Evolutionary conservation across 2,888 invertebrate genomes (phyloP).

Genomic region (Mallateleia sp.): DNA sequence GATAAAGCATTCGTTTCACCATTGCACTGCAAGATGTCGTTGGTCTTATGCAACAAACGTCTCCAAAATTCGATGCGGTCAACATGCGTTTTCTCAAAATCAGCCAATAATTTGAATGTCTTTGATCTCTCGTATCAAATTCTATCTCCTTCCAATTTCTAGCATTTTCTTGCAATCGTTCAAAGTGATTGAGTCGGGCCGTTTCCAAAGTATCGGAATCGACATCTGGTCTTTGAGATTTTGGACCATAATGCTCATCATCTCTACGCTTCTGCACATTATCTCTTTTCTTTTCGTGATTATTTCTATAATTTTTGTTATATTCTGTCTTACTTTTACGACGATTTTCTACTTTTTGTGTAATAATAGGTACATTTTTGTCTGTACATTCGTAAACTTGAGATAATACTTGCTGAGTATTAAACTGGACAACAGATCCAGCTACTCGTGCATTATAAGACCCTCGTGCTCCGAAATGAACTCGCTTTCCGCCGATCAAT

Average conservation of each 20-base stretch:
- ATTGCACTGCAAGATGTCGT: slow-evolving; percentile 49
- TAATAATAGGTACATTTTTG: slow-evolving; percentile 25
- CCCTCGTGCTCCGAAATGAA: slow-evolving; percentile 37
- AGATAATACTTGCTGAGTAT: slow-evolving; percentile 47
- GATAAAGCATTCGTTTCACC: slow-evolving; percentile 65
- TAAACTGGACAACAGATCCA: slow-evolving; percentile 62
- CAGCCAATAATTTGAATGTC: slow-evolving; percentile 45
- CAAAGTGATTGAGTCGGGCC: slow-evolving; percentile 28
- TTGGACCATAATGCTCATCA: slow-evolving; percentile 69
- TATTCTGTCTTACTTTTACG: slow-evolving; percentile 22
- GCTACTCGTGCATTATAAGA: slow-evolving; percentile 38
- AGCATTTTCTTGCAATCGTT: slow-evolving; percentile 46
- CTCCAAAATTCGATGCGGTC: slow-evolving; percentile 74
- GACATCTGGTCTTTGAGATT: slow-evolving; percentile 63
- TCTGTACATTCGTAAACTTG: slow-evolving; percentile 19
- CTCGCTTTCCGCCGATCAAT: slow-evolving; percentile 55
- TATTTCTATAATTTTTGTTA: slow-evolving; percentile 9
- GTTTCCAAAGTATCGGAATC: slow-evolving; percentile 30
- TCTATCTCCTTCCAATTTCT: slow-evolving; percentile 62
- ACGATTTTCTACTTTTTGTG: slow-evolving; percentile 49
- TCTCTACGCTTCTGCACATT: background rate
- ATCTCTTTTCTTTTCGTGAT: background rate
- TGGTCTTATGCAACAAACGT: slow-evolving; percentile 47
- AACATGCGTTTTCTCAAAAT: slow-evolving; percentile 51
- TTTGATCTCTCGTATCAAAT: slow-evolving; percentile 53